Percentiles rank a stretch among this genome's conserved stretches.
phyloP scores from a whole-genome alignment of 2,888 invertebrate genomes.

The Halictus quadricinctus region DNA sequence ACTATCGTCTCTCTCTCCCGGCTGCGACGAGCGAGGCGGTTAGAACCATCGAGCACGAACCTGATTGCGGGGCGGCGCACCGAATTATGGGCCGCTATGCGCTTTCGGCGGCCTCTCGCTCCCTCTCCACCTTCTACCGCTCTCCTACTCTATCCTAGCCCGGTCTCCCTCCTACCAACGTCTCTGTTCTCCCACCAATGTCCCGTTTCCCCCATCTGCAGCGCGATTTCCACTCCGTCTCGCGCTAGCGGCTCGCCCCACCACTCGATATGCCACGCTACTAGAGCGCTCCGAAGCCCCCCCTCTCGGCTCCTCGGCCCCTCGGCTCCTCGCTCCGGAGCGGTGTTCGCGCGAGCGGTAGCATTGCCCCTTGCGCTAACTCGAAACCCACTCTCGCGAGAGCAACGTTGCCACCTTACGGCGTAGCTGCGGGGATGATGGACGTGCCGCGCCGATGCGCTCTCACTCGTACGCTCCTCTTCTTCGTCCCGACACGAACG shows the following conservation, averaged over 20 bases:
- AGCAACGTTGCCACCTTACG: constrained; percentile 66
- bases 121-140: constrained; percentile 60
- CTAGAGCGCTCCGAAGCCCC: constrained; percentile 48
- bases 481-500: neutral
- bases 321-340: neutral
- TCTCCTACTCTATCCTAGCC: constrained; percentile 49
- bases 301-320: neutral
- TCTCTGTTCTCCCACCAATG: constrained; percentile 47
- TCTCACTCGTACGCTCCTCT: neutral
- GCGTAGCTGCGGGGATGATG: constrained; percentile 63
- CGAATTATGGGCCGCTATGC: constrained; percentile 80
- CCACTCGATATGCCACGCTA: constrained; percentile 24
- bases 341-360: constrained; percentile 60
- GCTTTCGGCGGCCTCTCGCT: constrained; percentile 75
- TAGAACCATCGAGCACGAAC: constrained; percentile 76
- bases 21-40: constrained; percentile 61
- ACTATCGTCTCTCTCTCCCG: constrained; percentile 68
- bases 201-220: neutral
- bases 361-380: constrained; percentile 61
- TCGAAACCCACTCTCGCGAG: constrained; percentile 43
- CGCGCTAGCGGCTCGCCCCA: constrained; percentile 30
- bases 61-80: constrained; percentile 81
- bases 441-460: constrained; percentile 27
- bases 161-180: constrained; percentile 51
- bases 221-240: constrained; percentile 20